Evolutionary conservation across 1,140 invertebrate genomes (phyloP), one percentile per base, ranked within the genome.

Genomic region (Phocides pigmalion): DNA sequence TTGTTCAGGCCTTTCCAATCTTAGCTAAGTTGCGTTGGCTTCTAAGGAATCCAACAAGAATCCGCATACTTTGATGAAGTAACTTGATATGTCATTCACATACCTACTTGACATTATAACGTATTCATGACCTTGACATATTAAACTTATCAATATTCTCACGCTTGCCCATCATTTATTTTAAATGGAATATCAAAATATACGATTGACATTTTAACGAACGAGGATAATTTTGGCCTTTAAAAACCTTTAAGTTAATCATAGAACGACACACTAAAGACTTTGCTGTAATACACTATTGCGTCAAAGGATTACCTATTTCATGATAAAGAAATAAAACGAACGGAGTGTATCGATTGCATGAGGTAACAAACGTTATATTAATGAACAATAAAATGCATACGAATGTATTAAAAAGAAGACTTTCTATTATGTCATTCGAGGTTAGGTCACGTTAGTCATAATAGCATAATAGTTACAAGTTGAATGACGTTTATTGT

Each of bases 51-150:
- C 54, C 39, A 19, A 42, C 15, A 25, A 9, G 22, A 28, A 53
- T 53, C 19, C 20, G 28, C 32, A 53, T 53, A 25, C 19, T 47
- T 11, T 16, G 15, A 44, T 44, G 22, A 17, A n/a, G 39, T 58
- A 44, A 56, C 39, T 9, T 11, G 12, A 59, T 47, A 61, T 58
- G 39, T 46, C 51, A 64, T 56, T 51, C 51, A 49, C 50, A 58
- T 42, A 32, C n/a, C n/a, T n/a, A n/a, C 39, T 58, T 58, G 54
- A 14, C 39, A 44, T 17, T 58, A 58, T 28, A 42, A 42, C 32
- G 15, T 17, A 19, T 46, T 58, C 41, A 46, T 59, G 64, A 66
- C 72, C 74, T 77, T 77, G 74, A 77, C 74, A 72, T 77, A 77
- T 64, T 70, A 70, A 64, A 61, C 51, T 46, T 53, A 28, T 46